Conservation (phyloP, 2,113 vertebrate species). For the Psephotus haematonotus region DNA sequence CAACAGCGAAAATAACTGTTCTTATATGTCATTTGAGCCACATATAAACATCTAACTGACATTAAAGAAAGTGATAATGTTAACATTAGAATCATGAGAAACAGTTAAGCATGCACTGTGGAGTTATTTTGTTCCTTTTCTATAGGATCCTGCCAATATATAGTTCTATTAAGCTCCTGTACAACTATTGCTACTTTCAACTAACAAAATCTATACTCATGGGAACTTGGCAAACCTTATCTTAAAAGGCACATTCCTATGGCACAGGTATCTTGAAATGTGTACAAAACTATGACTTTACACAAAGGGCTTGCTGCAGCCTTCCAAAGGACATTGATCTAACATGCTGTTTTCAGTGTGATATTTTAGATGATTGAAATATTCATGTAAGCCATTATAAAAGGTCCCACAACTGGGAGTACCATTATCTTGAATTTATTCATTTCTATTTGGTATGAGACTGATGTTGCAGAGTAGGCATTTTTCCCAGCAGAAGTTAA, state of each 20-base stretch:
- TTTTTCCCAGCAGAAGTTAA: background rate
- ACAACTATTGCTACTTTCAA: slow-evolving; percentile 15
- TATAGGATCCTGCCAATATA: background rate
- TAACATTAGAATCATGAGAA: background rate
- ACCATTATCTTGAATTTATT: slow-evolving; percentile 2
- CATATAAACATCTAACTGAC: background rate
- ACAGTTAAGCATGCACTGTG: background rate
- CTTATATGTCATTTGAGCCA: background rate
- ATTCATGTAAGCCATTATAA: slow-evolving; percentile 61
- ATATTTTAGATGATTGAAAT: slow-evolving; percentile 67
- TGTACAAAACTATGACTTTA: slow-evolving; percentile 50
- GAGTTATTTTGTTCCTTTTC: background rate
- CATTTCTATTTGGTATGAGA: background rate
- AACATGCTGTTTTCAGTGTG: slow-evolving; percentile 33
- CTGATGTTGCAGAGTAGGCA: background rate
- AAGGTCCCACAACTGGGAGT: background rate
- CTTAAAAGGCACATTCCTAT: slow-evolving; percentile 22
- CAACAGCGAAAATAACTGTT: background rate
- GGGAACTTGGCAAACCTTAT: slow-evolving; percentile 25
- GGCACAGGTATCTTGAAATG: slow-evolving; percentile 31
- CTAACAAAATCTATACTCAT: slow-evolving; percentile 64
- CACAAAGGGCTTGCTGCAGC: slow-evolving; percentile 29
- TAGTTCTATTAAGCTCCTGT: slow-evolving; percentile 25
- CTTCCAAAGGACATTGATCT: slow-evolving; percentile 55
- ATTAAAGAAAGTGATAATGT: background rate